Evolutionary conservation across 1,140 invertebrate species (phyloP).

Genomic region (Apis laboriosa): DNA sequence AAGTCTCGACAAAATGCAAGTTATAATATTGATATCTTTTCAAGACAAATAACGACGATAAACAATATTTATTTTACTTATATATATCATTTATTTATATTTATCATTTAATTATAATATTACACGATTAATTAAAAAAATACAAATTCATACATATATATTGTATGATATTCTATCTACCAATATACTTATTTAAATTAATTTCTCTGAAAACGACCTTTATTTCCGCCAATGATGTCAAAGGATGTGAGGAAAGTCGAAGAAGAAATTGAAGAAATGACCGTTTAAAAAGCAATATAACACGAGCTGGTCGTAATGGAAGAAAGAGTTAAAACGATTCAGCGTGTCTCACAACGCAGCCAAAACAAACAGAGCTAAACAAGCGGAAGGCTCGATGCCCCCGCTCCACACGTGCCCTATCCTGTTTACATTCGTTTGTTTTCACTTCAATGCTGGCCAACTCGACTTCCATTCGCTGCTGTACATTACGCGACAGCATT

Average conservation of each 20-base stretch:
- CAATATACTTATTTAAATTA: not conserved
- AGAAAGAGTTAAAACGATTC: constrained; percentile 33
- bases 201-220: constrained; percentile 17
- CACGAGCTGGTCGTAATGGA: constrained; percentile 23
- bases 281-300: constrained; percentile 44
- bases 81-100: no score
- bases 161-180: no score
- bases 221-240: not conserved
- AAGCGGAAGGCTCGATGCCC: constrained; percentile 35
- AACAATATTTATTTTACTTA: not conserved
- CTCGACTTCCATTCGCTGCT: constrained; percentile 34
- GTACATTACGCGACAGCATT: constrained; percentile 23
- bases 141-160: not conserved
- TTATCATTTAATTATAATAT: not conserved
- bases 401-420: constrained; percentile 13
- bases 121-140: not conserved
- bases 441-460: constrained; percentile 27
- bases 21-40: not conserved
- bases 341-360: constrained; percentile 31
- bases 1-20: not conserved
- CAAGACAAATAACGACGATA: not conserved
- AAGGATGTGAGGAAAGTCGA: not conserved
- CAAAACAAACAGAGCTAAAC: constrained; percentile 54
- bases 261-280: not conserved
- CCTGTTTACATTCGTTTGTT: constrained; percentile 46